Evolutionary conservation across 1,140 invertebrate genomes (phyloP), one percentile per base, ranked within the genome.

Genomic region (Olivierus martensii): DNA sequence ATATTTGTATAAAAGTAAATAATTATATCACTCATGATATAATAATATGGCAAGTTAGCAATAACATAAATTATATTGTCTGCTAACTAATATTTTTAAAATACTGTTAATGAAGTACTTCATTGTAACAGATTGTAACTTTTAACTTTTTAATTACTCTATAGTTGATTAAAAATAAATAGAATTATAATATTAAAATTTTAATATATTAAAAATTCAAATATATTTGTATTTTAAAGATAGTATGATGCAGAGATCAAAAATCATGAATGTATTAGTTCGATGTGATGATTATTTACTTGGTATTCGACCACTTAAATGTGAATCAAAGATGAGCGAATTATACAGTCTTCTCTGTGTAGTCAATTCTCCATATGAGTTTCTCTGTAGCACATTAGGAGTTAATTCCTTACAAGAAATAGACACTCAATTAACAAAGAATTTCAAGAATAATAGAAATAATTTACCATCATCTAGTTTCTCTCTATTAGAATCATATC

Each of bases 341-440:
- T 68, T 89, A 52, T 85, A 87, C 65, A 82, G 86, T 61, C 74
- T 90, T 53, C 71, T 89, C 35, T 68, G 82, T 39, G 77, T 79
- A 1, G 77, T 79, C 38, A 82, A 85, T 58, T 84, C 84, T 68
- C 85, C 85, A 0, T 68, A 88, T 35, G 81, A 86, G 63, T 87
- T 87, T 62, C 84, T 89, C 79, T 87, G 85, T 59, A 84, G 86
- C 75, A 83, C 84, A 1, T 69, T 90, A 52, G 83, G 84, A 35
- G 81, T 88, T 0, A 76, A 79, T 4, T 81, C 84, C 58, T 76
- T 77, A 18, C 82, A 86, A 55, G 80, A 84, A 59, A 66, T 88
- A 51, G 86, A 90, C 65, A 79, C 78, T 60, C 85, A 83, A 75
- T 75, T 90, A 71, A 70, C 85, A 49, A 77, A 80, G 55, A 77